phyloP scores from a whole-genome alignment of 1,140 invertebrate species.

The Drosophila miranda region DNA sequence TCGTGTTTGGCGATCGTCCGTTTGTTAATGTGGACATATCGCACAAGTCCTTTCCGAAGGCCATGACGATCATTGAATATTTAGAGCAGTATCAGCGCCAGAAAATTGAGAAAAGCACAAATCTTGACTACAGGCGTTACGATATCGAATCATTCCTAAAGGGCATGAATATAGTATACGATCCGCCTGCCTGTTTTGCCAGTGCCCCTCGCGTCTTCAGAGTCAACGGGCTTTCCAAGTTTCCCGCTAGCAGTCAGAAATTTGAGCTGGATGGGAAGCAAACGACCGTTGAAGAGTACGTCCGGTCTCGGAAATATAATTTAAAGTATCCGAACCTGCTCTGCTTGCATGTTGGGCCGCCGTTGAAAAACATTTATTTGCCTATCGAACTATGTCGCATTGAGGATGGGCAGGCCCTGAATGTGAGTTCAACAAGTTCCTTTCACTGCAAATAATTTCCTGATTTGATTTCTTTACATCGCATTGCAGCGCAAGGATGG shows the following conservation, averaged over 20 bases:
- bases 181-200: constrained; percentile 53
- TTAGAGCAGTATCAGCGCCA: constrained; percentile 33
- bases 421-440: constrained; percentile 36
- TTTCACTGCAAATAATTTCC: neutral
- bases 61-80: constrained; percentile 82
- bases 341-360: constrained; percentile 85
- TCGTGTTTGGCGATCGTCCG: constrained; percentile 88
- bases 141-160: constrained; percentile 40
- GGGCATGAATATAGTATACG: constrained; percentile 61
- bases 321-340: constrained; percentile 85
- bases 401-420: constrained; percentile 85
- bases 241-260: constrained; percentile 57
- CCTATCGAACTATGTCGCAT: constrained; percentile 86
- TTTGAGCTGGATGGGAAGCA: constrained; percentile 75
- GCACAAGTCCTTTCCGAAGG: constrained; percentile 87
- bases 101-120: neutral
- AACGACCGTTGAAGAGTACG: constrained; percentile 84
- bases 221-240: constrained; percentile 83
- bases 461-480: neutral
- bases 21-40: constrained; percentile 89
- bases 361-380: constrained; percentile 83
- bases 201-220: constrained; percentile 79
- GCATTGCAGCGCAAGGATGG: constrained; percentile 81
- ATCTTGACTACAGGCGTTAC: neutral
- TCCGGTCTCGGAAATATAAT: constrained; percentile 29